Evolutionary conservation across 2,797 vertebrate species (phyloP).

Genomic region (Nannoperca australis): DNA sequence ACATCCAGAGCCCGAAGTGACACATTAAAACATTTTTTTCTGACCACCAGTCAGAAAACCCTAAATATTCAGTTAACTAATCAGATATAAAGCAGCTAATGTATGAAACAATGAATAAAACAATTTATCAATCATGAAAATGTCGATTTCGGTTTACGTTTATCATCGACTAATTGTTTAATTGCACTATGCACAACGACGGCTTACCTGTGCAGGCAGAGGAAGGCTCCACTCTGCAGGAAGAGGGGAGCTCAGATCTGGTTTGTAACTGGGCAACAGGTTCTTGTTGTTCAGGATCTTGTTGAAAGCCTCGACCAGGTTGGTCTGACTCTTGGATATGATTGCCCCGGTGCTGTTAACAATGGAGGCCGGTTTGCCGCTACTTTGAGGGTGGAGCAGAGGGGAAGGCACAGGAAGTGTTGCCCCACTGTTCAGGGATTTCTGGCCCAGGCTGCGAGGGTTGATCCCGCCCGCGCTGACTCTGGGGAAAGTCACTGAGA

Average conservation of each 20-base stretch:
- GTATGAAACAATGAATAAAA: not conserved
- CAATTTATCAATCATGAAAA: not conserved
- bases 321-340: conserved; percentile 95
- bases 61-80: not conserved
- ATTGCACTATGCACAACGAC: not conserved
- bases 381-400: conserved; percentile 67
- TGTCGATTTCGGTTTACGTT: not conserved
- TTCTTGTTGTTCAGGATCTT: conserved; percentile 98
- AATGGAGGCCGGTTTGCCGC: conserved; percentile 88
- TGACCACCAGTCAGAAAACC: not conserved
- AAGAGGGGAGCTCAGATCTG: conserved; percentile 89
- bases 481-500: conserved; percentile 69
- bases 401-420: conserved; percentile 72
- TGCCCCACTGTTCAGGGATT: conserved; percentile 85
- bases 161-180: not conserved
- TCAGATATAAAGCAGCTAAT: not conserved
- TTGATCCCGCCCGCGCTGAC: conserved; percentile 50
- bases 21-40: not conserved
- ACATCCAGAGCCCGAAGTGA: not conserved
- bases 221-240: conserved; percentile 89
- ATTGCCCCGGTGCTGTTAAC: conserved; percentile 88
- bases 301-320: conserved; percentile 96
- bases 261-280: conserved; percentile 93
- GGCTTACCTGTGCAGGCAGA: conserved; percentile 86
- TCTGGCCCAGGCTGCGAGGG: conserved; percentile 82